Evolutionary conservation across 2,113 vertebrate species (phyloP), one percentile per base, ranked within the genome.

Genomic region (Ursus arctos): DNA sequence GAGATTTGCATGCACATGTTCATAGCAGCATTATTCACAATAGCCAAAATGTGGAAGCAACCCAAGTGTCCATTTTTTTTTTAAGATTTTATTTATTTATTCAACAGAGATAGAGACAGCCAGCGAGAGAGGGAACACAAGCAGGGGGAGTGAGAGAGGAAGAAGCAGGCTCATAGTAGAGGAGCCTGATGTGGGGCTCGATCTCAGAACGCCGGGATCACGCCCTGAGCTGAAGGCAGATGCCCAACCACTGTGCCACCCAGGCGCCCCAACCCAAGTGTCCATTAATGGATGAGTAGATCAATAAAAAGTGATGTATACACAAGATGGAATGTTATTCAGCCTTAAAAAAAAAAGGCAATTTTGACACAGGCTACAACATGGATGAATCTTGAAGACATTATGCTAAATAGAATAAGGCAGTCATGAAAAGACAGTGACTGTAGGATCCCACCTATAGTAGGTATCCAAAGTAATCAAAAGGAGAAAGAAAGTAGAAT

Each of bases 11-110:
- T 1, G 8, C 1, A 1, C 47, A 5, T 8, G 12, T 67, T 61
- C 61, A 43, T 5, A 94, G 19, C 33, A 63, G n/a, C 31, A 69
- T 47, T 91, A 55, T 49, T 94, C 33, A 53, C 16, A 72, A 65
- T 16, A 57, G 24, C 15, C 61, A 72, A 74, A 80, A 47, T 26
- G 7, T 7, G 4, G 26, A 49, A 76, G 65, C 3, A 82, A 33
- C 2, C 7, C 0, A 51, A 43, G 4, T 63, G 43, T 24, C 4
- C 10, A 72, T 0, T 59, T 40, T 40, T 40, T 40, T 40, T 40
- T 40, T 40, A 40, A 40, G 40, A 40, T 40, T 40, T 40, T 40
- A 40, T 40, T 40, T 40, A 40, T 40, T 40, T 40, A 40, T 40
- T 40, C 40, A 40, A 40, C 40, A 40, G 40, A 40, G 40, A 40